A percentile compares a stretch with the other conserved stretches of the same genome.
These are phyloP conservation scores for Loris lydekkerianus DNA, from an alignment of 2,797 vertebrate species.

Conservation along the genomic window DNA sequence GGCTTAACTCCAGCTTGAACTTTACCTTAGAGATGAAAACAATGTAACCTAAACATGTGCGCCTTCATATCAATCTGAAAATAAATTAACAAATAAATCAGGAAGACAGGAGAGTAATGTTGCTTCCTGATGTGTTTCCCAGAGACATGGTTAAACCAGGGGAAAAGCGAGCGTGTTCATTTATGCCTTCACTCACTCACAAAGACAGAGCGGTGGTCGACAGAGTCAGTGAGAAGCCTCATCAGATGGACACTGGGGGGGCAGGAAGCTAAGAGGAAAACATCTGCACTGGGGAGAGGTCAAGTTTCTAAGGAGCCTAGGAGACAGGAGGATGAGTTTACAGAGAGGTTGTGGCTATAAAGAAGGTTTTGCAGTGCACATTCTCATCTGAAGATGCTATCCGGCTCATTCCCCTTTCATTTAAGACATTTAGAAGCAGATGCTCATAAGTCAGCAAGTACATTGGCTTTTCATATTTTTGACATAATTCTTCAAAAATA, in stretches of 20 bases:
- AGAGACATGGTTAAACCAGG: background rate
- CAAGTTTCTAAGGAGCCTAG: background rate
- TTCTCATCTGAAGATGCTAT: background rate
- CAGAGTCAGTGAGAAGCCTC: background rate
- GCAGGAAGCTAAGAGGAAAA: background rate
- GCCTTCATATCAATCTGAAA: no score
- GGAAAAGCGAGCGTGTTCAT: background rate
- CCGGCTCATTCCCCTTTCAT: background rate
- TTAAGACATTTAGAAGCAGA: background rate
- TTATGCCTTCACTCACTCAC: background rate
- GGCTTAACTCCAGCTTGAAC: no score
- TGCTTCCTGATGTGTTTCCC: background rate
- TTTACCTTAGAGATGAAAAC: no score
- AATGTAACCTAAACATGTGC: no score
- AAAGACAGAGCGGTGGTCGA: background rate
- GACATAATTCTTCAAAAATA: slow-evolving; percentile 48
- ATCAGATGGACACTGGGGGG: background rate
- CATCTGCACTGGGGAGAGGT: background rate
- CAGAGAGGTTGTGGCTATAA: background rate
- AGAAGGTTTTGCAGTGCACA: background rate
- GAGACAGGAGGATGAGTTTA: background rate
- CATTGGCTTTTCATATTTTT: background rate
- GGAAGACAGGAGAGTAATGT: background rate
- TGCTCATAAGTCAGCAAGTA: slow-evolving; percentile 41
- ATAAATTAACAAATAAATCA: no score